phyloP scores from a whole-genome alignment of 2,888 invertebrate genomes.

The Agonopterix heracliana region DNA sequence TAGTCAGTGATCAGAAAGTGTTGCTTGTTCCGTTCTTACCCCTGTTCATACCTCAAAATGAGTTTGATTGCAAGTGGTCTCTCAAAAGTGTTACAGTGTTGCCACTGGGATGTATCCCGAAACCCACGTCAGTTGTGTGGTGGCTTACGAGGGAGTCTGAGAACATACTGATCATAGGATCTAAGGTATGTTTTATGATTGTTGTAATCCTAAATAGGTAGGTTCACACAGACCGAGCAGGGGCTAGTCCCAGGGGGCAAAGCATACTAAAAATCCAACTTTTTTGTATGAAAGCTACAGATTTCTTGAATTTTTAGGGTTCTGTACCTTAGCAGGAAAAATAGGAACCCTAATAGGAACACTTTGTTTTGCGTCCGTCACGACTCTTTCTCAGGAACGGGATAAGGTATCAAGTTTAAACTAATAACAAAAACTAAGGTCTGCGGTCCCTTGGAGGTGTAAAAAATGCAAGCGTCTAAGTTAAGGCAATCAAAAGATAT shows the following conservation, averaged over 20 bases:
- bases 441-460: too few species aligned
- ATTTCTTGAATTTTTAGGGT: neutral
- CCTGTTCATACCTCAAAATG: conserved; percentile 56
- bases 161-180: conserved; percentile 82
- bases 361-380: too few species aligned
- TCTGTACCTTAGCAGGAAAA: too few species aligned
- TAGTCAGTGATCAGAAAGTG: conserved; percentile 73
- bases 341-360: too few species aligned
- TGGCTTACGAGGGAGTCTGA: conserved; percentile 86
- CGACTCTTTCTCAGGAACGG: too few species aligned
- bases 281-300: neutral
- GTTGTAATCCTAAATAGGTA: neutral
- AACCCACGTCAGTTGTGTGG: conserved; percentile 81
- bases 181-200: conserved; percentile 62
- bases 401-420: too few species aligned
- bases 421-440: too few species aligned
- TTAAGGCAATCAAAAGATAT: too few species aligned
- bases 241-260: too few species aligned
- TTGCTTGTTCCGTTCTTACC: conserved; percentile 69
- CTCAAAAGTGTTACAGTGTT: conserved; percentile 65
- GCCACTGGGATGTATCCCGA: conserved; percentile 49
- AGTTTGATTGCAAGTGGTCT: conserved; percentile 68
- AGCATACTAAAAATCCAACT: too few species aligned
- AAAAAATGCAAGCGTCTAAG: too few species aligned
- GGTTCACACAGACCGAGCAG: too few species aligned